Evolutionary conservation across 1,140 invertebrate genomes (phyloP).

Genomic region (Drosophila micromelanica): DNA sequence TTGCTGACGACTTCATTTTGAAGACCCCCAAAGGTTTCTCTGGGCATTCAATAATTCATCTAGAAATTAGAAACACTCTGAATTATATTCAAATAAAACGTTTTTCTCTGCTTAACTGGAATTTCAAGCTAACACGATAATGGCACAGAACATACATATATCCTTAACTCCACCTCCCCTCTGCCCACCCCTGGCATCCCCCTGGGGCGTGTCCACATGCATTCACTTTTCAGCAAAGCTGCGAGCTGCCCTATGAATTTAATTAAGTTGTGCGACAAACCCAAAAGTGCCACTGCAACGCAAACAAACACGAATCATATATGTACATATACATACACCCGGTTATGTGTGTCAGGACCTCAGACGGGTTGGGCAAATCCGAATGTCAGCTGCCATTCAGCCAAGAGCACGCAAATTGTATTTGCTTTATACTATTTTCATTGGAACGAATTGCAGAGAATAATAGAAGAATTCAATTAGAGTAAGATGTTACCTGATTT

Average conservation of each 20-base stretch:
- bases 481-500: too few species aligned
- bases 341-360: not conserved
- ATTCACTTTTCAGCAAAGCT: conserved; percentile 21
- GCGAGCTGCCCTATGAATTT: conserved; percentile 59
- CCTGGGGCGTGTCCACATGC: conserved; percentile 44
- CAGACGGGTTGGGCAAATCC: not conserved
- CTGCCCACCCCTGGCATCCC: not conserved
- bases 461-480: too few species aligned
- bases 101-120: conserved; percentile 40
- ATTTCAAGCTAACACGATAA: conserved; percentile 11
- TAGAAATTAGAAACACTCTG: conserved; percentile 78
- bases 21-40: conserved; percentile 10
- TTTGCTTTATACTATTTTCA: not conserved
- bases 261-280: conserved; percentile 69
- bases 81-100: conserved; percentile 81
- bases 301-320: conserved; percentile 34
- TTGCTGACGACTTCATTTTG: conserved; percentile 73
- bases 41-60: conserved; percentile 53
- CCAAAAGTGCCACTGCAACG: conserved; percentile 32
- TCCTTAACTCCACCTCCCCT: conserved; percentile 2
- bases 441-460: not conserved
- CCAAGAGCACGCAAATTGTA: not conserved
- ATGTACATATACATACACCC: not conserved
- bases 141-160: conserved; percentile 9
- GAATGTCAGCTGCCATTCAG: not conserved